A percentile compares a stretch with the other conserved stretches of the same genome.
These are phyloP conservation scores for Catalaphyllia jardinei DNA, from an alignment of 64 coral and sea anemone genomes.

Conservation along the genomic window DNA sequence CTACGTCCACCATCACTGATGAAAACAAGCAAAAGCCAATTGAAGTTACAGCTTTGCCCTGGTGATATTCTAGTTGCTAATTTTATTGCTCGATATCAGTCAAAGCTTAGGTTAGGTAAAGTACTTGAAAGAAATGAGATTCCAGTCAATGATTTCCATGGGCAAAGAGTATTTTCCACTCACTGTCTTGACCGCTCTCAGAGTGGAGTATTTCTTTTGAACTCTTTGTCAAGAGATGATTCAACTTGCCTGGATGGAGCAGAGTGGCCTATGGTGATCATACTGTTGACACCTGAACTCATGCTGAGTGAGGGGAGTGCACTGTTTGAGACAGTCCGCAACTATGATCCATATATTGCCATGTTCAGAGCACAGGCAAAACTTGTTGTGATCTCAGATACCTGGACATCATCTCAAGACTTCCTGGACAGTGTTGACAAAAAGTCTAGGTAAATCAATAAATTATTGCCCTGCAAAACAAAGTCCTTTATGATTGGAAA, in stretches of 20 bases:
- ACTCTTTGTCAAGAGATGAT: conserved; percentile 39
- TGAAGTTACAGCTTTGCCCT: conserved; percentile 25
- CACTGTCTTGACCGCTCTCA: neutral
- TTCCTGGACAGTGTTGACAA: conserved; percentile 21
- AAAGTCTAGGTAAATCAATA: conserved; percentile 8
- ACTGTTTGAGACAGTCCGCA: conserved; percentile 16
- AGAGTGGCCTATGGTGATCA: conserved; percentile 65
- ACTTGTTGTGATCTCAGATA: conserved; percentile 61
- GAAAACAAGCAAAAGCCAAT: conserved; percentile 20
- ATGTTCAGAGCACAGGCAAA: conserved; percentile 61
- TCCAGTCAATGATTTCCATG: neutral
- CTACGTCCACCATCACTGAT: conserved; percentile 26
- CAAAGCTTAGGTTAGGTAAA: neutral
- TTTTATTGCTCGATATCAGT: conserved; percentile 21
- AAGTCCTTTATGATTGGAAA: neutral
- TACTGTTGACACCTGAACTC: conserved; percentile 45
- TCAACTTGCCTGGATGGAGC: conserved; percentile 38
- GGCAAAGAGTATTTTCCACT: neutral
- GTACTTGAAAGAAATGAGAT: neutral
- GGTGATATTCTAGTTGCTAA: conserved; percentile 45
- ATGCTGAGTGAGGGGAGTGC: conserved; percentile 10
- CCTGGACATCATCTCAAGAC: conserved; percentile 28
- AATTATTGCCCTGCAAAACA: neutral
- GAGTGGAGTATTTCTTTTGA: conserved; percentile 23
- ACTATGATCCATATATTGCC: conserved; percentile 62